Evolutionary conservation across 53 echinoderm and acorn worm species (phyloP), one percentile per base, ranked within the genome.

Genomic region (Patiria pectinifera): DNA sequence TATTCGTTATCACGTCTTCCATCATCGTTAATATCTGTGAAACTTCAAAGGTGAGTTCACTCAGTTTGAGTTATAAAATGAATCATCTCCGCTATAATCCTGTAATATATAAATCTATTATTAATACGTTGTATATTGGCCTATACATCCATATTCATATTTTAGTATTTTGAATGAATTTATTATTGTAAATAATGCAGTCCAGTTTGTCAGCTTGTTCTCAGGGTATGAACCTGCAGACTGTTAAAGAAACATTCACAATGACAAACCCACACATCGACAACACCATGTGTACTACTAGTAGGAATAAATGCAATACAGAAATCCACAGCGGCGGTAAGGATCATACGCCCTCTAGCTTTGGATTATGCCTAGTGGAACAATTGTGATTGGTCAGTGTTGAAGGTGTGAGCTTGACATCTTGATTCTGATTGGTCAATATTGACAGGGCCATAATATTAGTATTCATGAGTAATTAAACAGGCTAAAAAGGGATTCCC

Each of bases 1-100:
- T 21, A 80, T 89, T 89, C 71, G 71, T 63, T 63, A 47, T 63
- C 85, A 88, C 61, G 90, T 81, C 49, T 81, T 90, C 90, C 77
- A 90, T 90, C 90, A 81, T 80, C 80, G 87, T 69, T 45, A 18
- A 4, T 6, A 74, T 35, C 48, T 46, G 80, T 13, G 58, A 80
- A 81, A 66, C 69, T 76, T 90, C 46, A 90, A 90, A 45, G 66
- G 59, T 66, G 84, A 84, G 21, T 44, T 44, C 26, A 14, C 18
- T 35, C 84, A 43, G 66, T 84, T 63, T 84, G 63, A 44, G 26
- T 45, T 62, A 45, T 16, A 26, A 53, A 84, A 63, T 84, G 84
- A 63, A 63, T 84, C 84, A 63, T 84, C 84, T 26, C 10, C 24
- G 23, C 82, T 82, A 22, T 21, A 59, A 16, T 66, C 66, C 66